Conservation (phyloP, 2,113 vertebrate species). For the Pseudopodoces humilis region DNA sequence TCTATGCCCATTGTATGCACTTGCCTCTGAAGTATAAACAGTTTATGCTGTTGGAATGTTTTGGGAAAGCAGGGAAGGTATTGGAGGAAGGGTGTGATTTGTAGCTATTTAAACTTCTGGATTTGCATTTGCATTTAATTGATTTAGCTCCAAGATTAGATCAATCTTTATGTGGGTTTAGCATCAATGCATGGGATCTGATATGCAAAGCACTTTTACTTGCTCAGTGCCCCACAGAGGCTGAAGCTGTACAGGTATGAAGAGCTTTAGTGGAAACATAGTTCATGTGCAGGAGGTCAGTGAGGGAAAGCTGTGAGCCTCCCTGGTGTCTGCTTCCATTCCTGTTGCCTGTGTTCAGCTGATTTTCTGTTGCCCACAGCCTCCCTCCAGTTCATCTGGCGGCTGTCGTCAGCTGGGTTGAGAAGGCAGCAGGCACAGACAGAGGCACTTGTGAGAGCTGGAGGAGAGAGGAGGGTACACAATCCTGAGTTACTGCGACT, state of each 20-base stretch:
- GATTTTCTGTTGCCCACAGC: not conserved
- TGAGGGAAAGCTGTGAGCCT: not conserved
- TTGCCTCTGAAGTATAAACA: slow-evolving; percentile 18
- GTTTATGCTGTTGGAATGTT: not conserved
- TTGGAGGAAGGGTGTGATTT: not conserved
- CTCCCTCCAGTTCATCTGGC: not conserved
- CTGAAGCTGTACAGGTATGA: not conserved
- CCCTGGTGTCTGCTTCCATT: not conserved
- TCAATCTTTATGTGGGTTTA: not conserved
- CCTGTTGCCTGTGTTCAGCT: not conserved
- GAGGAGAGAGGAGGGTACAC: not conserved
- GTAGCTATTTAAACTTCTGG: not conserved
- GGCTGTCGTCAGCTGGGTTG: not conserved
- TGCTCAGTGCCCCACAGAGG: not conserved
- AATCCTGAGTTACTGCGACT: fast-evolving
- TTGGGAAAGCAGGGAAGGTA: not conserved
- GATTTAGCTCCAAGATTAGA: not conserved
- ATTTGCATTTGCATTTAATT: not conserved
- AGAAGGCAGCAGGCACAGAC: not conserved
- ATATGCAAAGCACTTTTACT: not conserved
- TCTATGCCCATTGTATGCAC: not conserved
- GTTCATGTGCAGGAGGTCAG: fast-evolving
- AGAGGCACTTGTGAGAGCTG: not conserved
- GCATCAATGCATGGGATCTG: not conserved
- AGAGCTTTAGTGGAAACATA: not conserved